A percentile compares a stretch with the other conserved stretches of the same genome.
Evolutionary conservation across 2,113 vertebrate genomes (phyloP).

Genomic region (Nesospiza acunhae): DNA sequence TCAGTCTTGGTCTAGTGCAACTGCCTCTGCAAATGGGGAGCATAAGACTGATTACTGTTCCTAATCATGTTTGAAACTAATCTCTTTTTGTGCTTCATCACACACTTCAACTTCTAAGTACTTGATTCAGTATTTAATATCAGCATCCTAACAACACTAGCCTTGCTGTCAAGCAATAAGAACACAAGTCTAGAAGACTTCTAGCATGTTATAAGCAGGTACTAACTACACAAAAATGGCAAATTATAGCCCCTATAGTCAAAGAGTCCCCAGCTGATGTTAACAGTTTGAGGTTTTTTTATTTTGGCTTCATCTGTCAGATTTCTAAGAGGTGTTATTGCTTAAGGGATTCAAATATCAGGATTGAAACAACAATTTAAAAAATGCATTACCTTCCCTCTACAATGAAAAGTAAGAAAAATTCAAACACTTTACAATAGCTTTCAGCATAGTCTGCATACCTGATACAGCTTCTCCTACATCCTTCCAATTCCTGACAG

Average conservation of each 20-base stretch:
- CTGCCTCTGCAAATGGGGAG: not conserved
- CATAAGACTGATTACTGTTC: not conserved
- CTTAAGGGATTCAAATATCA: not conserved
- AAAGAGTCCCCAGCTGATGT: not conserved
- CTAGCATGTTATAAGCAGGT: not conserved
- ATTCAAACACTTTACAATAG: not conserved
- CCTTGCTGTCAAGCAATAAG: not conserved
- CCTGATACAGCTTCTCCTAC: not conserved
- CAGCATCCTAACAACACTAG: not conserved
- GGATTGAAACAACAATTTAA: not conserved
- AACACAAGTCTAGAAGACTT: not conserved
- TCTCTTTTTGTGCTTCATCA: not conserved
- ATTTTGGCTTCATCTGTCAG: not conserved
- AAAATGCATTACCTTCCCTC: not conserved
- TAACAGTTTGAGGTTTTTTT: not conserved
- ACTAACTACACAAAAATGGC: not conserved
- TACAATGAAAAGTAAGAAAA: not conserved
- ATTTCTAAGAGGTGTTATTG: not conserved
- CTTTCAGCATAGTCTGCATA: not conserved
- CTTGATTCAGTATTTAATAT: not conserved
- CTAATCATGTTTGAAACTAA: not conserved
- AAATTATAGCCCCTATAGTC: not conserved
- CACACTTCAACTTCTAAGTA: not conserved
- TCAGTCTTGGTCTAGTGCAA: not conserved
- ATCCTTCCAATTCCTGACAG: not conserved